Conservation (phyloP, 2,797 vertebrate genomes). For the Siniperca obscura region DNA sequence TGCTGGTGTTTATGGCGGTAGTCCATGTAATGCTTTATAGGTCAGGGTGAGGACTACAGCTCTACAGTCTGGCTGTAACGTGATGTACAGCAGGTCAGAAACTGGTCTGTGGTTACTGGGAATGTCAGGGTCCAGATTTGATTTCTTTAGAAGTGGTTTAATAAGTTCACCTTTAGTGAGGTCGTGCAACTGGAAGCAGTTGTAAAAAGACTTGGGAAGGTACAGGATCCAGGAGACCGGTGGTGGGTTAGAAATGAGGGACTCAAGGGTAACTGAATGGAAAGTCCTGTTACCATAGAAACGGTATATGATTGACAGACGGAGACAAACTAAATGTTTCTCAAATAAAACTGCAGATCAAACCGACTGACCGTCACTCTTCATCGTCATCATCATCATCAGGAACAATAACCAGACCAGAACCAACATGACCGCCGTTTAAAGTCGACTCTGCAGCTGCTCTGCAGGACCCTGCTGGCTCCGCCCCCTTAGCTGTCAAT, state of each 20-base stretch:
- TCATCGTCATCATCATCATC: constrained; percentile 24
- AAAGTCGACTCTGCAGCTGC: not conserved
- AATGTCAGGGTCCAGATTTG: no score
- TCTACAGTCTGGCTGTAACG: no score
- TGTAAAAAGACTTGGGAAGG: not conserved
- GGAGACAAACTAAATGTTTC: not conserved
- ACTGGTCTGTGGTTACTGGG: no score
- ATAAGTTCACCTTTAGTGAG: no score
- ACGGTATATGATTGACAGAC: not conserved
- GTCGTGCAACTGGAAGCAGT: no score
- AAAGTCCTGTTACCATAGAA: not conserved
- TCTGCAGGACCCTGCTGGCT: not conserved
- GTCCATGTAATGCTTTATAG: no score
- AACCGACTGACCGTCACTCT: constrained; percentile 2
- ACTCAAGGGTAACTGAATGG: no score
- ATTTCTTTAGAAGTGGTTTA: no score
- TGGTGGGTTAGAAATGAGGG: not conserved
- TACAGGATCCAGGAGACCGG: not conserved
- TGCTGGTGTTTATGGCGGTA: no score
- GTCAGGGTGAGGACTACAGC: no score
- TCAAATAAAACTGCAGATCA: not conserved
- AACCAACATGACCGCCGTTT: constrained; percentile 4
- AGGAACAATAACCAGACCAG: not conserved
- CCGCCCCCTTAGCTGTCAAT: constrained; percentile 5
- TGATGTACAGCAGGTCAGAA: no score